A percentile compares a stretch with the other conserved stretches of the same genome.
Evolutionary conservation across 2,797 vertebrate genomes (phyloP).

Genomic region (Darevskia nairensis): DNA sequence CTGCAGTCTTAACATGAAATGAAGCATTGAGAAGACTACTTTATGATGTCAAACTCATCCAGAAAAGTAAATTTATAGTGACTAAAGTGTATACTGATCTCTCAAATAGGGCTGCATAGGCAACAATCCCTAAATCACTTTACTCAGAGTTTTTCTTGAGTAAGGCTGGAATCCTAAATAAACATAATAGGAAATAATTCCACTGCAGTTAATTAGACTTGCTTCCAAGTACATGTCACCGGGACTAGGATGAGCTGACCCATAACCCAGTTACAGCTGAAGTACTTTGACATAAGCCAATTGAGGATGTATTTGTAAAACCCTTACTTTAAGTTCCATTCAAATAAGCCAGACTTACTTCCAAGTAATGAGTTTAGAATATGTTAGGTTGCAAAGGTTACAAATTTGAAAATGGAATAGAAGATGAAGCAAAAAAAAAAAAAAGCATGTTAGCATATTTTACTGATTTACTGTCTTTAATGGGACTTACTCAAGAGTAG

Average conservation of each 20-base stretch:
- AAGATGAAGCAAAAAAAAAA: background rate
- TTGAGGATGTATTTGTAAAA: background rate
- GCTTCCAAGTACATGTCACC: conserved; percentile 1
- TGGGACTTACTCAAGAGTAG: conserved; percentile 19
- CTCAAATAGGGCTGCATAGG: background rate
- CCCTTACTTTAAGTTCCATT: background rate
- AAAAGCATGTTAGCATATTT: background rate
- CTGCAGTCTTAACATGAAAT: background rate
- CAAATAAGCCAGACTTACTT: background rate
- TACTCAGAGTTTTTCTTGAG: background rate
- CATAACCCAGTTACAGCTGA: background rate
- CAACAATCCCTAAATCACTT: background rate
- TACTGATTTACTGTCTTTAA: background rate
- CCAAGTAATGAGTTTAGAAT: background rate
- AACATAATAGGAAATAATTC: background rate
- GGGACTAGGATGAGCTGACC: background rate
- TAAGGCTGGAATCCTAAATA: background rate
- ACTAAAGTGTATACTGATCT: background rate
- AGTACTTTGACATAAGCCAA: background rate
- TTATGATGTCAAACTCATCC: background rate
- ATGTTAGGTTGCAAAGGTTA: background rate
- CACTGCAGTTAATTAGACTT: background rate
- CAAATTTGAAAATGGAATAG: background rate
- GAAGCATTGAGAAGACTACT: background rate
- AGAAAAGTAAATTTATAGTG: background rate